Evolutionary conservation across 2,797 vertebrate genomes (phyloP), one percentile per base, ranked within the genome.

Genomic region (Chromobotia macracanthus): DNA sequence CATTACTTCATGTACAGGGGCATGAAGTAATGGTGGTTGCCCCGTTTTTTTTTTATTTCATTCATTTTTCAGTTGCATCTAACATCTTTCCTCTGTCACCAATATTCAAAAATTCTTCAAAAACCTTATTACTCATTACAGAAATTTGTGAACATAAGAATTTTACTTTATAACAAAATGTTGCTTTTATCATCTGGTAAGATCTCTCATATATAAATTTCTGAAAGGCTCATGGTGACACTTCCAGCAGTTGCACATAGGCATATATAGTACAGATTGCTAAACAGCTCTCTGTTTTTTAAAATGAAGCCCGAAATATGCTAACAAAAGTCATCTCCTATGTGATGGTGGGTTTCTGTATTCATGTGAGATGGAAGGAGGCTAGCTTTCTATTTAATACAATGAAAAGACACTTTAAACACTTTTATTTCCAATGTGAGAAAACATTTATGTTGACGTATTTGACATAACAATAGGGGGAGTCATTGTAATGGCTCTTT

Each of bases 381-480:
- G 9, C 41, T 38, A 38, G 8, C 41, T 55, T 66, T 79, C 64
- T 41, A 63, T 63, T 80, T 73, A 66, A 25, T 18, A 31, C 5
- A 19, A 65, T 41, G 44, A 69, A 80, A 71, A 71, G 58, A 25
- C 31, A 50, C 56, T 79, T 65, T 71, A 79, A 83, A 75, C 18
- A 9, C 60, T 44, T 75, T 73, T 71, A 46, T 70, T 81, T 71
- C 76, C 21, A 51, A 70, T 21, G 83, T 64, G 73, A 81, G 61
- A 80, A 82, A 83, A 84, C 68, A 86, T 81, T 85, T 84, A 44
- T 28, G 72, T 58, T 56, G 18, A 71, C 1, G 66, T 66, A 1
- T 58, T 58, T 79, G 85, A 56, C 0, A 10, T 86, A 83, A 83
- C 87, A 89, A 89, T 61, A 11, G 25, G 55, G 60, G 63, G 56